phyloP scores from a whole-genome alignment of 2,797 vertebrate genomes.

The Lophotriccus pileatus region DNA sequence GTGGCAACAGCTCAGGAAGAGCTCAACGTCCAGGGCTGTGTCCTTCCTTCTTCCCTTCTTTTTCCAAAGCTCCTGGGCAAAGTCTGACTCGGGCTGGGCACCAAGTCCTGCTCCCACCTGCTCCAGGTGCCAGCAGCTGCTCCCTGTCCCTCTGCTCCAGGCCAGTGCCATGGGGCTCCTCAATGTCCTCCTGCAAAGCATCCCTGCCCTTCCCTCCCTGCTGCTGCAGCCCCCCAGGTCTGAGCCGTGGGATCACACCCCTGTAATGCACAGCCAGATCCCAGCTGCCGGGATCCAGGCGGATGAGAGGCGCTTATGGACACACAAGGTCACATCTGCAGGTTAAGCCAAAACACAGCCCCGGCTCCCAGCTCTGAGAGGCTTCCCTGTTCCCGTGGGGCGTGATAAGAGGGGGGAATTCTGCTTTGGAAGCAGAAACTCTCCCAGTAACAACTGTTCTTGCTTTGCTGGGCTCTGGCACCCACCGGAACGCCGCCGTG shows the following conservation, averaged over 20 bases:
- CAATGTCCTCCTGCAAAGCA: not conserved
- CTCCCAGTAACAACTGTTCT: not conserved
- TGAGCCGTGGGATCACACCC: not conserved
- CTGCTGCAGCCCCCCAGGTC: not conserved
- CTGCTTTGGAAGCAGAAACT: not conserved
- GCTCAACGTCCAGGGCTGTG: rapidly evolving
- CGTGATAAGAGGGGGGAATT: not conserved
- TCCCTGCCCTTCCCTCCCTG: not conserved
- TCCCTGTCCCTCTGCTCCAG: not conserved
- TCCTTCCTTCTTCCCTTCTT: not conserved
- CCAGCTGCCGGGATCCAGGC: not conserved
- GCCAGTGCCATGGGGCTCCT: not conserved
- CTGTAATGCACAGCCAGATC: not conserved
- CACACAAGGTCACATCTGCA: not conserved
- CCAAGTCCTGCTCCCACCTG: rapidly evolving
- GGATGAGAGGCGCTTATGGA: not conserved
- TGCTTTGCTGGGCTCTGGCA: not conserved
- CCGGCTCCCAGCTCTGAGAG: rapidly evolving
- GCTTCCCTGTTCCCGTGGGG: not conserved
- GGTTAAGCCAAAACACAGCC: not conserved
- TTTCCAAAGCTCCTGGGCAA: not conserved
- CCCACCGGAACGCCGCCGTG: rapidly evolving
- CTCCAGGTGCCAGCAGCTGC: not conserved
- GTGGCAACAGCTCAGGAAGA: not conserved
- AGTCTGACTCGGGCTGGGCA: not conserved